Evolutionary conservation across 2,113 vertebrate species (phyloP), one percentile per base, ranked within the genome.

Genomic region (Bufo bufo): DNA sequence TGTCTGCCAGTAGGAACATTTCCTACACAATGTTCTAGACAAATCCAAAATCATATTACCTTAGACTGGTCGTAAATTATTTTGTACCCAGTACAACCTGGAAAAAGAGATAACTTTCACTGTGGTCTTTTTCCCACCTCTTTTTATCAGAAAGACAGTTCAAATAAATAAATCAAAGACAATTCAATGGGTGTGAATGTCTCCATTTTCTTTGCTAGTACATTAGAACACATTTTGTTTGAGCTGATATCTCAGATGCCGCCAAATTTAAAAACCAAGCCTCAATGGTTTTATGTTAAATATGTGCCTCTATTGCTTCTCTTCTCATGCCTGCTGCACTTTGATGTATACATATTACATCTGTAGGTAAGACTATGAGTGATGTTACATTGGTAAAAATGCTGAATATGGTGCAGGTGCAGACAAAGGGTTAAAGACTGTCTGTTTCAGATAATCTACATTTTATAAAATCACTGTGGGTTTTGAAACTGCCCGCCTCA

Each of bases 1-100:
- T 84, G 65, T 84, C 65, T 79, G 85, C 85, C 75, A 80, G 85
- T 23, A 61, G 66, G 85, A 86, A 86, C 77, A 86, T 86, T 86
- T 86, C 49, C 85, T 86, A 69, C 75, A 66, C 61, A 66, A 58
- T 86, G 61, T 69, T 86, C 85, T 80, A 86, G 75, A 86, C 77
- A 86, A 86, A 86, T 79, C 61, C 77, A 79, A 80, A 69, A 65
- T 63, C 77, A 65, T 79, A 79, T 86, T 86, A 61, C 85, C 49
- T 69, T 11, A 86, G 85, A 86, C 20, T 79, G 77, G 61, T 69
- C 85, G 56, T 86, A 86, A 86, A 86, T 78, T 78, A 86, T 78
- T 65, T 74, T 77, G 58, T 33, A 77, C 72, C 69, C 74, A 85
- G 19, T 49, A 77, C 84, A 85, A 74, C 50, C 71, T 75, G 72